Conservation (phyloP, 2,888 invertebrate species). For the Drosophila algonquin region DNA sequence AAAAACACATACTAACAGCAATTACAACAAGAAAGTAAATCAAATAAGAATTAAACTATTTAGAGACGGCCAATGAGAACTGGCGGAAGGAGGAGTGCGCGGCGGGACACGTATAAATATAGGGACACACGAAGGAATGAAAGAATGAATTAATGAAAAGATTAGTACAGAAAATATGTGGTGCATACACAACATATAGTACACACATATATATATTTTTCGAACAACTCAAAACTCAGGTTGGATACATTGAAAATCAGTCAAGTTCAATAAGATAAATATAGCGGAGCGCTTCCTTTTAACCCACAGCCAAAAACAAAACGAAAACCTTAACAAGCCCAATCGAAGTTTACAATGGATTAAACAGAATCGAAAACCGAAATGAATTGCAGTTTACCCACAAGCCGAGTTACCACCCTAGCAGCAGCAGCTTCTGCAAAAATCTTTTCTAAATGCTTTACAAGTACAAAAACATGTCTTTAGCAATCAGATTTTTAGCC, state of each 20-base stretch:
- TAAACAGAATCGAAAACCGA: slow-evolving; percentile 25
- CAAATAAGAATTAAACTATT: slow-evolving; percentile 55
- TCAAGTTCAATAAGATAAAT: slow-evolving; percentile 71
- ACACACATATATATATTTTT: slow-evolving; percentile 65
- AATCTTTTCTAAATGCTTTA: slow-evolving; percentile 44
- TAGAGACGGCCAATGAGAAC: slow-evolving; percentile 32
- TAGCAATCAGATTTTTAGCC: slow-evolving; percentile 30
- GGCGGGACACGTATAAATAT: slow-evolving; percentile 42
- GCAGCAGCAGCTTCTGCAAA: slow-evolving; percentile 33
- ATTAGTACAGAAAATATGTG: slow-evolving; percentile 27
- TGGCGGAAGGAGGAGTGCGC: slow-evolving; percentile 35
- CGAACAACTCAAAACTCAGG: slow-evolving; percentile 79
- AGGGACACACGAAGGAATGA: slow-evolving; percentile 11
- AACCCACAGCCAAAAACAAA: slow-evolving; percentile 74
- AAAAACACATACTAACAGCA: slow-evolving; percentile 51
- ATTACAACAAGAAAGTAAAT: slow-evolving; percentile 19
- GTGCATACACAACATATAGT: slow-evolving; percentile 40
- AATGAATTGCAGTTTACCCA: slow-evolving; percentile 31
- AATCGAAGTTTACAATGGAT: slow-evolving; percentile 16
- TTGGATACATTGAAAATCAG: slow-evolving; percentile 79
- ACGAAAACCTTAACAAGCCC: slow-evolving; percentile 17
- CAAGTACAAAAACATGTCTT: slow-evolving; percentile 36
- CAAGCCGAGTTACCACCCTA: slow-evolving; percentile 43
- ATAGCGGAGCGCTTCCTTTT: slow-evolving; percentile 76
- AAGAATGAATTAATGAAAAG: slow-evolving; percentile 29